Percentiles rank a stretch among this genome's conserved stretches.
Conservation (phyloP, 2,113 vertebrate genomes). For the Lucifuga dentata region DNA sequence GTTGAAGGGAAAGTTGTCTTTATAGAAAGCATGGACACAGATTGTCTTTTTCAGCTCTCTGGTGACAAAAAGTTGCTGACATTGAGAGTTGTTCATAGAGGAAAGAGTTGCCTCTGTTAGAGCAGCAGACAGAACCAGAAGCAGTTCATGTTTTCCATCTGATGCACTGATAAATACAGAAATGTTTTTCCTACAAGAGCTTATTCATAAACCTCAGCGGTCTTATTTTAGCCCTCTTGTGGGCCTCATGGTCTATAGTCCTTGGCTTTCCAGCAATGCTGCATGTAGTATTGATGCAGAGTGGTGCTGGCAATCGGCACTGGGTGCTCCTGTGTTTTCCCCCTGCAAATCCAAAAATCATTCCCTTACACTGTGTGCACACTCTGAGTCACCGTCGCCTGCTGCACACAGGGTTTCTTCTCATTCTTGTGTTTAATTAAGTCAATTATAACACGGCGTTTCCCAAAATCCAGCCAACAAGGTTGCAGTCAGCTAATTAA, state of each 20-base stretch:
- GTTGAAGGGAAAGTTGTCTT: slow-evolving; percentile 4
- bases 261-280: slow-evolving; percentile 65
- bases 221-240: slow-evolving; percentile 76
- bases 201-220: slow-evolving; percentile 65
- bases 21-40: neutral
- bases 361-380: slow-evolving; percentile 29
- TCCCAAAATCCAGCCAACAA: slow-evolving; percentile 39
- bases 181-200: slow-evolving; percentile 54
- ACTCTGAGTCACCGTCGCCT: slow-evolving; percentile 49
- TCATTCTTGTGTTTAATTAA: slow-evolving; percentile 62
- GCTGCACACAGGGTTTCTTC: slow-evolving; percentile 36
- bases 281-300: slow-evolving; percentile 77
- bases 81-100: slow-evolving; percentile 2
- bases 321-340: slow-evolving; percentile 53
- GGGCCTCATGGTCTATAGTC: slow-evolving; percentile 62
- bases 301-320: slow-evolving; percentile 62
- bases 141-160: slow-evolving; percentile 53
- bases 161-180: slow-evolving; percentile 70
- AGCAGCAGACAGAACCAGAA: slow-evolving; percentile 22
- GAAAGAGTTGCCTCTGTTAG: neutral
- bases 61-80: neutral
- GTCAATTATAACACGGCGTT: slow-evolving; percentile 61
- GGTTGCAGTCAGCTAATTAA: slow-evolving; percentile 65
- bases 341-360: slow-evolving; percentile 46
- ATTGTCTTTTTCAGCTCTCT: neutral